Evolutionary conservation across 2,888 invertebrate genomes (phyloP).

Genomic region (Cactoblastis cactorum): DNA sequence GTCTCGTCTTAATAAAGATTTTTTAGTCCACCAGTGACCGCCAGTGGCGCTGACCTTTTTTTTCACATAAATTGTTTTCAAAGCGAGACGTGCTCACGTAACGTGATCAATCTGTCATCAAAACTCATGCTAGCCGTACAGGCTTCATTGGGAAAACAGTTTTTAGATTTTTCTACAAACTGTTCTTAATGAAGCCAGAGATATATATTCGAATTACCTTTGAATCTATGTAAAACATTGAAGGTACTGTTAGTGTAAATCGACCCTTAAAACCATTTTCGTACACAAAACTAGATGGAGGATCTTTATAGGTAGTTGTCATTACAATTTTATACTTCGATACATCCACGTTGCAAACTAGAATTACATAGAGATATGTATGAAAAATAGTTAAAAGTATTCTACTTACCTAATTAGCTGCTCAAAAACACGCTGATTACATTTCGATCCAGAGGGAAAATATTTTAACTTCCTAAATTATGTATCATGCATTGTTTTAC

Average conservation of each 20-base stretch:
- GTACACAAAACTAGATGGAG: slow-evolving; percentile 3
- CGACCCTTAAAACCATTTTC: background rate
- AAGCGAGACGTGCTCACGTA: too few species aligned
- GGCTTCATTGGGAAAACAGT: too few species aligned
- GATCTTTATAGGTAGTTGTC: slow-evolving; percentile 4
- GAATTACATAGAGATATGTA: background rate
- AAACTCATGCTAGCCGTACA: too few species aligned
- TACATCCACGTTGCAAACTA: background rate
- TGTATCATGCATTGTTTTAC: background rate
- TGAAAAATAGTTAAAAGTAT: background rate
- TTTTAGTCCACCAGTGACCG: too few species aligned
- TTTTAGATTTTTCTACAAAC: too few species aligned
- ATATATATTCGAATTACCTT: too few species aligned
- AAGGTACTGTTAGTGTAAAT: background rate
- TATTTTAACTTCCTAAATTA: background rate
- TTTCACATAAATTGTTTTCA: too few species aligned
- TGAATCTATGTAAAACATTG: background rate
- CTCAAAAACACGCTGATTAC: background rate
- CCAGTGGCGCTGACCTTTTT: too few species aligned
- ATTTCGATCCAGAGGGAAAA: too few species aligned
- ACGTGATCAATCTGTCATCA: too few species aligned
- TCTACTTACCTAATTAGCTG: background rate
- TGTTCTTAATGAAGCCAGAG: too few species aligned
- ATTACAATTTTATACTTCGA: background rate
- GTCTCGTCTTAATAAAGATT: too few species aligned